phyloP scores from a whole-genome alignment of 64 coral and sea anemone species.

The Actinia tenebrosa region DNA sequence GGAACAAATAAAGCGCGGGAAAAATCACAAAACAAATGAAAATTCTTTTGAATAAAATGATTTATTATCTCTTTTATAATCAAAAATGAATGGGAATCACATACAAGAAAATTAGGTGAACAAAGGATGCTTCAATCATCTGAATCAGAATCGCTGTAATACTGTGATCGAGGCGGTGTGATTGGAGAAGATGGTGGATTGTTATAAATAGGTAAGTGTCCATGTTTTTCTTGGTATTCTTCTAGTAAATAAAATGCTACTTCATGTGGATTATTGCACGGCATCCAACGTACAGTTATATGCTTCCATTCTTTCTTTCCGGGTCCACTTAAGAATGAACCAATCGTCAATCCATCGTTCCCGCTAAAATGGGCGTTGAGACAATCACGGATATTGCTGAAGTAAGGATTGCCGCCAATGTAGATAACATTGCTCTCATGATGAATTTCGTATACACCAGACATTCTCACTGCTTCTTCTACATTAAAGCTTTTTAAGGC shows the following conservation, averaged over 20 bases:
- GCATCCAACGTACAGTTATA: conserved; percentile 79
- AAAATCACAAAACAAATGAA: background rate
- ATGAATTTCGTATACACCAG: conserved; percentile 91
- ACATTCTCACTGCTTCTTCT: conserved; percentile 74
- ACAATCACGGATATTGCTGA: conserved; percentile 97
- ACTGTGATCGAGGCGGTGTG: background rate
- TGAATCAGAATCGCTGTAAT: conserved; percentile 39
- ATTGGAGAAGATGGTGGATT: conserved; percentile 50
- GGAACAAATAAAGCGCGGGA: background rate
- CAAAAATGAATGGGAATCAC: background rate
- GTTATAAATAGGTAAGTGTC: conserved; percentile 78
- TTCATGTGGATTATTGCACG: conserved; percentile 83
- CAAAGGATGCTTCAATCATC: background rate
- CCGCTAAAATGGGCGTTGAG: conserved; percentile 98
- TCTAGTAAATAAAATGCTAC: conserved; percentile 94
- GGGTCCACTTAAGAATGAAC: conserved; percentile 67
- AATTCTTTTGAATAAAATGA: too few relatives aligned
- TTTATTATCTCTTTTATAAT: background rate
- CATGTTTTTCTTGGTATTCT: conserved; percentile 74
- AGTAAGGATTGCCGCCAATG: conserved; percentile 95
- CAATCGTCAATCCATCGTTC: conserved; percentile 92
- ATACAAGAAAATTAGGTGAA: background rate
- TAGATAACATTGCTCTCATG: conserved; percentile 69
- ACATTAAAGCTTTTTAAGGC: conserved; percentile 90
- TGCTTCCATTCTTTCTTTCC: conserved; percentile 71